Percentiles rank a stretch among this genome's conserved stretches.
Conservation (phyloP, 2,113 vertebrate genomes). For the Ammodytes marinus region DNA sequence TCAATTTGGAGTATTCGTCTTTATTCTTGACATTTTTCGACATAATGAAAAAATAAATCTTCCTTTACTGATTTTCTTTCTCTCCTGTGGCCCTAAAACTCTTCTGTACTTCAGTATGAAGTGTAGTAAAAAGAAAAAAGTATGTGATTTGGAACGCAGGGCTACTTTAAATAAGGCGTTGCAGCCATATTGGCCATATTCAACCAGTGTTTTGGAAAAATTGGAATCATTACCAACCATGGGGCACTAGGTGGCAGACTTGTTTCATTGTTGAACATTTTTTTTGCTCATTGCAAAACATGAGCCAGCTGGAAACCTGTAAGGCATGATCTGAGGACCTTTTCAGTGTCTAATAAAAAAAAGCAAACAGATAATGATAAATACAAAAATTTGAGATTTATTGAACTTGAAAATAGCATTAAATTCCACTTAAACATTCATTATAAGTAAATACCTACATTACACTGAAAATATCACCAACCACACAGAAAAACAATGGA, state of each 20-base stretch:
- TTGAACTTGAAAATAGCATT: constrained; percentile 78
- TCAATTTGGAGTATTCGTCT: too few species aligned
- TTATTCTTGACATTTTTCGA: too few species aligned
- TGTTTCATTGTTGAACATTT: constrained; percentile 12
- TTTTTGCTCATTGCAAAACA: neutral
- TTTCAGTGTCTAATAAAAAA: neutral
- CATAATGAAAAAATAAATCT: too few species aligned
- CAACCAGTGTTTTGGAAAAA: neutral
- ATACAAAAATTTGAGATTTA: constrained; percentile 81
- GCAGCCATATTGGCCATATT: too few species aligned
- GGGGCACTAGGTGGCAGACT: constrained; percentile 59
- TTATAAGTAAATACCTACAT: constrained; percentile 60
- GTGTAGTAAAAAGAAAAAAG: too few species aligned
- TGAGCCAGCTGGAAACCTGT: neutral
- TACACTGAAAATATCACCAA: constrained; percentile 75
- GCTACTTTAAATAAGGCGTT: too few species aligned
- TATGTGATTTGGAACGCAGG: too few species aligned
- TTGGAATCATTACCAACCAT: neutral
- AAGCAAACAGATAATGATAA: constrained; percentile 18
- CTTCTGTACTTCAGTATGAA: too few species aligned
- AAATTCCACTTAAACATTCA: constrained; percentile 63
- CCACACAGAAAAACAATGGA: constrained; percentile 76
- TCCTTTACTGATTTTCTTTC: too few species aligned
- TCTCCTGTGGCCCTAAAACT: too few species aligned
- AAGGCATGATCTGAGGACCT: neutral